Evolutionary conservation across 2,113 vertebrate genomes (phyloP), one percentile per base, ranked within the genome.

Genomic region (Phainopepla nitens): DNA sequence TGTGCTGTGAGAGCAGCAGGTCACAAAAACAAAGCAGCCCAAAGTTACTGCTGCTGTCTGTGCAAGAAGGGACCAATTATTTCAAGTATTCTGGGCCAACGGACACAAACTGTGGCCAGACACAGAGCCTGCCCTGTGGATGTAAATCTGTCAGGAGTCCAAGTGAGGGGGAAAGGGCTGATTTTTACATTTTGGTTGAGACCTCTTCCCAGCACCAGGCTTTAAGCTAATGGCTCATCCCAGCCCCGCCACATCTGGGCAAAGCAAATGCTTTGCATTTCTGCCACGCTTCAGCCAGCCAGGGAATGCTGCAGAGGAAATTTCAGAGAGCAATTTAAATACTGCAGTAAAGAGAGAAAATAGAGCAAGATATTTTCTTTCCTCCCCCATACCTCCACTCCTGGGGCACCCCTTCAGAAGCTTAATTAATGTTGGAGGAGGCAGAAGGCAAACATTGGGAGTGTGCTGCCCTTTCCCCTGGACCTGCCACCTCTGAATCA

Each of bases 381-480:
- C 57, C 41, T 81, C 19, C 21, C 35, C 22, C 7, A 7, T 5
- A 49, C 13, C 51, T 82, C 23, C 39, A 39, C 42, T 50, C 15
- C 23, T 1, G 3, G 33, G 49, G 25, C 35, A 87, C n/a, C n/a
- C 54, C 35, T 81, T 82, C 61, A 70, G 78, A 49, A 71, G 9
- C 35, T 87, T 47, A 41, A 7, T n/a, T 56, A 33, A 24, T 1
- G 0, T 13, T 1, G 2, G 42, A 80, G 50, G n/a, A 53, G 58
- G 35, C 33, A 92, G n/a, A 47, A 91, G 75, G 23, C 1, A 2
- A 87, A 66, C 19, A 12, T 0, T 0, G 0, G 60, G 60, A 77
- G 35, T 3, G 1, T 60, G 69, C 56, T 89, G 78, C 82, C 50
- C 39, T 82, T 88, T 93, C 56, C 61, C 41, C 49, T 68, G 65